phyloP scores from a whole-genome alignment of 2,113 vertebrate genomes.

The Colaptes auratus region DNA sequence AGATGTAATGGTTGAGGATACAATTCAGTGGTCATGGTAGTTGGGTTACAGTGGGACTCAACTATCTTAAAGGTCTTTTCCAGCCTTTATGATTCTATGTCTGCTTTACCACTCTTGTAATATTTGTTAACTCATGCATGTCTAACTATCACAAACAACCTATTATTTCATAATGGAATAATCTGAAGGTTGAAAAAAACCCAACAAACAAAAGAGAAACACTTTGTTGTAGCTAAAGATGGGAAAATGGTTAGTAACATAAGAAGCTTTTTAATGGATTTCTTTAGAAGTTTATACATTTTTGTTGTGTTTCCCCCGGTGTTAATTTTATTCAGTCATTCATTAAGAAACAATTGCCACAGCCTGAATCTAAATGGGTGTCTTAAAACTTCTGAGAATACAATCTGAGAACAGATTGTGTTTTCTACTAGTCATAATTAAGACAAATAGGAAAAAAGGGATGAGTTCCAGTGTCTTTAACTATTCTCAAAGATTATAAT shows the following conservation, averaged over 20 bases:
- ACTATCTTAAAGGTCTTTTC: too few species aligned
- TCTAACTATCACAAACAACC: not conserved
- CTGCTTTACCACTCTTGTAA: not conserved
- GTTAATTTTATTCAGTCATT: not conserved
- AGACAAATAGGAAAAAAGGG: not conserved
- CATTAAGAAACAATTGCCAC: not conserved
- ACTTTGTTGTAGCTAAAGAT: not conserved
- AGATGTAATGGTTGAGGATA: too few species aligned
- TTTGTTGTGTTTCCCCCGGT: not conserved
- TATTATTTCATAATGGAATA: not conserved
- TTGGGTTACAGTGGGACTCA: too few species aligned
- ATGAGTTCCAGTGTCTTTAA: constrained; percentile 22
- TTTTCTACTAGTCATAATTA: constrained; percentile 24
- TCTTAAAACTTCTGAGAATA: not conserved
- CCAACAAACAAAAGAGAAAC: not conserved
- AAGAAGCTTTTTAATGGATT: not conserved
- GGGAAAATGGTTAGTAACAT: not conserved
- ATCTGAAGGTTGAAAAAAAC: not conserved
- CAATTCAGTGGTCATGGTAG: too few species aligned
- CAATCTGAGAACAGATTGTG: not conserved
- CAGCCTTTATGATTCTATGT: not conserved
- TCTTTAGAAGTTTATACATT: not conserved
- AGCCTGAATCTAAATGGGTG: not conserved
- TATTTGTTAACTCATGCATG: not conserved
- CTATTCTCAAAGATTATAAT: constrained; percentile 2